phyloP scores from a whole-genome alignment of 2,888 invertebrate genomes.

The Sinopyrophorus schimmeli region DNA sequence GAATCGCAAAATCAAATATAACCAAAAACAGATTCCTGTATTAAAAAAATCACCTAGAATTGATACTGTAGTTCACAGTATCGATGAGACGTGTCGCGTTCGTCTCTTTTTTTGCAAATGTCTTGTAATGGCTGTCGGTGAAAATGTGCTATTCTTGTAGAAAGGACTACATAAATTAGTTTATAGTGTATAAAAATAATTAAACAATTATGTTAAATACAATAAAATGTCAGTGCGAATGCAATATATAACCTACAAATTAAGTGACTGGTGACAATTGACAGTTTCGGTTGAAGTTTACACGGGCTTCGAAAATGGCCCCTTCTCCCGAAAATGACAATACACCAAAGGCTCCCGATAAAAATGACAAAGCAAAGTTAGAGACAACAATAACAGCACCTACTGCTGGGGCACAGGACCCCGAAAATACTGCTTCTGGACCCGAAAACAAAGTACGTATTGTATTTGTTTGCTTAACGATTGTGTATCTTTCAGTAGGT shows the following conservation, averaged over 20 bases:
- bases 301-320: slow-evolving; percentile 64
- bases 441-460: slow-evolving; percentile 44
- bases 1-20: too few species aligned
- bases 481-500: too few species aligned
- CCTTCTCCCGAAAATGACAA: slow-evolving; percentile 77
- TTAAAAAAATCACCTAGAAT: too few species aligned
- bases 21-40: too few species aligned
- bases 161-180: slow-evolving; percentile 35
- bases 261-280: slow-evolving; percentile 26
- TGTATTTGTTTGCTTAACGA: slow-evolving; percentile 1
- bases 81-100: slow-evolving; percentile 1
- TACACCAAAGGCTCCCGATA: slow-evolving; percentile 76
- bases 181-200: slow-evolving; percentile 1
- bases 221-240: slow-evolving; percentile 18
- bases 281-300: slow-evolving; percentile 26
- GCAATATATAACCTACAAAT: slow-evolving; percentile 23
- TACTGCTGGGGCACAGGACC: slow-evolving; percentile 55
- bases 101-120: slow-evolving; percentile 28
- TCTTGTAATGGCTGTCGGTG: slow-evolving; percentile 48
- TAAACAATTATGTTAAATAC: background rate
- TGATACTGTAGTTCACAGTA: too few species aligned
- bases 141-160: slow-evolving; percentile 49
- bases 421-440: slow-evolving; percentile 42
- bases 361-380: slow-evolving; percentile 60
- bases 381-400: slow-evolving; percentile 58